These are phyloP conservation scores for Drosophila quinaria DNA, from an alignment of 2,888 invertebrate genomes.

Conservation along the genomic window DNA sequence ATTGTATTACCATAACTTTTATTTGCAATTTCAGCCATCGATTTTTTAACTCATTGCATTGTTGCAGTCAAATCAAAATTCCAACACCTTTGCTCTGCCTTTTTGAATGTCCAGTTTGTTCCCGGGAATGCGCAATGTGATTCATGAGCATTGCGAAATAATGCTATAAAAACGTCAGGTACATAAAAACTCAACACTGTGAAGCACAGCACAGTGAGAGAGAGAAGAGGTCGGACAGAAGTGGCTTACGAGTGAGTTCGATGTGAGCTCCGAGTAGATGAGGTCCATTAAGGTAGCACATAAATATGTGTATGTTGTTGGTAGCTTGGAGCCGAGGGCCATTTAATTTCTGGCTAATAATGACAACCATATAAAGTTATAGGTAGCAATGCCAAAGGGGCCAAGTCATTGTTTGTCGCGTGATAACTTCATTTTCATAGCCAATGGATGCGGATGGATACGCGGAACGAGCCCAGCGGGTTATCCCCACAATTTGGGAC, in stretches of 20 bases:
- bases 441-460: slow-evolving; percentile 33
- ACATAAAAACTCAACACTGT: slow-evolving; percentile 50
- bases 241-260: slow-evolving; percentile 14
- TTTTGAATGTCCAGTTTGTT: slow-evolving; percentile 8
- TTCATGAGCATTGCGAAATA: slow-evolving; percentile 60
- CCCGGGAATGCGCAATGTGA: slow-evolving; percentile 39
- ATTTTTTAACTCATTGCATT: slow-evolving; percentile 17
- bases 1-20: neutral
- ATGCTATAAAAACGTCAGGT: slow-evolving; percentile 52
- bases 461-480: slow-evolving; percentile 67
- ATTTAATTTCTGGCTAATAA: slow-evolving; percentile 78
- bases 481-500: slow-evolving; percentile 12
- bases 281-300: slow-evolving; percentile 78
- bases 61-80: slow-evolving; percentile 62
- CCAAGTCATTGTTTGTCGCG: slow-evolving; percentile 74
- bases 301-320: slow-evolving; percentile 68
- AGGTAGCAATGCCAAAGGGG: slow-evolving; percentile 45
- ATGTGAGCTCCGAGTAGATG: slow-evolving; percentile 46
- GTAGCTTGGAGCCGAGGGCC: slow-evolving; percentile 39
- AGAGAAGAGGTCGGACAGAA: slow-evolving; percentile 1
- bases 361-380: slow-evolving; percentile 79
- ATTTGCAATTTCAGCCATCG: neutral
- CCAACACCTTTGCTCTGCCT: slow-evolving; percentile 53
- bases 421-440: slow-evolving; percentile 76
- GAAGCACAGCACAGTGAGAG: neutral